Base-by-base conservation (phyloP, 2,797 vertebrate species). In the Anabacerthia variegaticeps region DNA sequence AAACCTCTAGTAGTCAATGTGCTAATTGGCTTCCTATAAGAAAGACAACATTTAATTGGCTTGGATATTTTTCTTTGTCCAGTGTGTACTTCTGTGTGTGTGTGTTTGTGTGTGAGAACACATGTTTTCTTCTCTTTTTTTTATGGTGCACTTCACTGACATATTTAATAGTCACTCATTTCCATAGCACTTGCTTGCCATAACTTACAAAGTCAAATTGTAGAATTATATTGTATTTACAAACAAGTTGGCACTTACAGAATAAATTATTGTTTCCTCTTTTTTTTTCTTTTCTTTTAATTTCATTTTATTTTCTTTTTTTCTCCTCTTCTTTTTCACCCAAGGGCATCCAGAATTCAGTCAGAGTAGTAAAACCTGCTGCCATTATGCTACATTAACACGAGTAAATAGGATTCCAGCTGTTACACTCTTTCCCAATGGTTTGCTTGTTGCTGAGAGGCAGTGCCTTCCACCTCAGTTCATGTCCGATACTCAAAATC, bases 191-290 rank as follows among this genome's bases (percentile, higher is more conserved):
- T 94, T 97, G 92, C 93, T 97, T 97, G 98, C 92, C 67, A 91
- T 97, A 97, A 96, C 94, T 95, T 97, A 98, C 90, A 97, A 96
- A 98, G 97, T 97, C 97, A 97, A 96, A 95, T 10, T 87, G 85
- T 95, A 96, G 89, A 92, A 94, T 97, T 96, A 98, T 87, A 98
- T 95, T 97, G 88, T 98, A 98, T 98, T 98, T 99, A 98, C 98
- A 99, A 98, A 98, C 97, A 98, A 98, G 98, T 99, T 99, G 99
- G 99, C 99, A 99, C 99, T 99, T 99, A 98, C 98, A 99, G 98
- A 99, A 98, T 98, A 98, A 98, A 97, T 98, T 98, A 98, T 84
- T 97, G 93, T 97, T 96, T 88, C 90, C 65, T 96, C 85, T 89
- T 85, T 69, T 20, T 89, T 9, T n/a, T 59, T 78, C 79, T 82